These are phyloP conservation scores for Metalampra italica DNA, from an alignment of 2,888 invertebrate species.

Conservation along the genomic window DNA sequence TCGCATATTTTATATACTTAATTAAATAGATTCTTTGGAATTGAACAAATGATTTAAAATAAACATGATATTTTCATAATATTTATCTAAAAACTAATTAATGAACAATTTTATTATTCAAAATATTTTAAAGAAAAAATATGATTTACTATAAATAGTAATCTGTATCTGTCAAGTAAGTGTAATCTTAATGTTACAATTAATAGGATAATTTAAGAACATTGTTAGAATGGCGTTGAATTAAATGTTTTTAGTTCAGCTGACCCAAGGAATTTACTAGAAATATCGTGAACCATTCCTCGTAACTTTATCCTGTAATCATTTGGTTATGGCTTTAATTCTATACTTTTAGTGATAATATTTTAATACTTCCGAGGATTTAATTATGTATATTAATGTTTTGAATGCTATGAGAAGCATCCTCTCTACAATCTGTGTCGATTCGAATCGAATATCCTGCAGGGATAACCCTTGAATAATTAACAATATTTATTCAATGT, in stretches of 20 bases:
- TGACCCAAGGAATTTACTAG: slow-evolving; percentile 21
- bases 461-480: no score
- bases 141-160: slow-evolving; percentile 22
- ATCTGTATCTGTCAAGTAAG: slow-evolving; percentile 15
- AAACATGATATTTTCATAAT: slow-evolving; percentile 65
- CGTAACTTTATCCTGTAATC: slow-evolving; percentile 23
- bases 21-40: slow-evolving; percentile 50
- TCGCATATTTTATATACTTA: slow-evolving; percentile 24
- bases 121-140: slow-evolving; percentile 25
- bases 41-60: slow-evolving; percentile 54
- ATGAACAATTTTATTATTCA: slow-evolving; percentile 28
- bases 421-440: no score
- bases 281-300: slow-evolving; percentile 20
- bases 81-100: slow-evolving; percentile 47
- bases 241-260: slow-evolving; percentile 17
- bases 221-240: slow-evolving; percentile 21
- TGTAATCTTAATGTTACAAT: slow-evolving; percentile 25
- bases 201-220: slow-evolving; percentile 20
- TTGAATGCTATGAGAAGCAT: no score
- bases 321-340: slow-evolving; percentile 54
- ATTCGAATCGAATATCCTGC: no score
- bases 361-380: no score
- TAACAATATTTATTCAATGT: no score
- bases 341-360: slow-evolving; percentile 19
- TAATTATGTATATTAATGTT: no score